Conservation (phyloP, 2,797 vertebrate species). For the Crotalus adamanteus region DNA sequence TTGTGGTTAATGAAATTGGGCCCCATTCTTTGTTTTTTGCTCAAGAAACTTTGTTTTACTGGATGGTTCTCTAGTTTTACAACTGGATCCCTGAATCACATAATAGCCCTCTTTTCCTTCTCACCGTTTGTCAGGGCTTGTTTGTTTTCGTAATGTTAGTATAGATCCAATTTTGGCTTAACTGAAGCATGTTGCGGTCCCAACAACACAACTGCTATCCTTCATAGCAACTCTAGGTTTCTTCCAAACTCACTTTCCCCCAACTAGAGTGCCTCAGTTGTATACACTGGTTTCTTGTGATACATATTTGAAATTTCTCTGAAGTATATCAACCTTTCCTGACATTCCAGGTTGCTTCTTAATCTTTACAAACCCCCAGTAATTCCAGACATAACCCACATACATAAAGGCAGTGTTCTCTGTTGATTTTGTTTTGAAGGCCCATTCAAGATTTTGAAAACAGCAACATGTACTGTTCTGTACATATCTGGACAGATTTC, state of each 20-base stretch:
- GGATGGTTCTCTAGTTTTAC: not conserved
- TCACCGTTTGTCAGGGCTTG: not conserved
- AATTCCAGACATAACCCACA: not conserved
- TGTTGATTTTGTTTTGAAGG: not conserved
- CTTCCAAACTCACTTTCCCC: not conserved
- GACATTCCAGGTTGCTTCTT: not conserved
- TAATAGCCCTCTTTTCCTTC: not conserved
- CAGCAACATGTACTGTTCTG: not conserved
- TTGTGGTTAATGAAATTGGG: not conserved
- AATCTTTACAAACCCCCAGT: no score
- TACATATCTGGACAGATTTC: accelerated
- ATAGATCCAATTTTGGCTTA: not conserved
- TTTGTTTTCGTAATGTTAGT: not conserved
- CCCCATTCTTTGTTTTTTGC: not conserved
- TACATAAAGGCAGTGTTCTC: not conserved
- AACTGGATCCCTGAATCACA: not conserved
- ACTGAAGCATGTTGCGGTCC: no score
- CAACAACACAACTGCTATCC: not conserved
- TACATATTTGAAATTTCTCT: constrained; percentile 18
- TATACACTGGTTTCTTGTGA: not conserved
- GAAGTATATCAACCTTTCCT: not conserved
- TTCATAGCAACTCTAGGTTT: not conserved
- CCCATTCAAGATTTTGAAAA: not conserved
- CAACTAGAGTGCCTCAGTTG: not conserved
- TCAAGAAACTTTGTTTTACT: not conserved